phyloP scores from a whole-genome alignment of 1,140 invertebrate species.

The Wasmannia auropunctata region DNA sequence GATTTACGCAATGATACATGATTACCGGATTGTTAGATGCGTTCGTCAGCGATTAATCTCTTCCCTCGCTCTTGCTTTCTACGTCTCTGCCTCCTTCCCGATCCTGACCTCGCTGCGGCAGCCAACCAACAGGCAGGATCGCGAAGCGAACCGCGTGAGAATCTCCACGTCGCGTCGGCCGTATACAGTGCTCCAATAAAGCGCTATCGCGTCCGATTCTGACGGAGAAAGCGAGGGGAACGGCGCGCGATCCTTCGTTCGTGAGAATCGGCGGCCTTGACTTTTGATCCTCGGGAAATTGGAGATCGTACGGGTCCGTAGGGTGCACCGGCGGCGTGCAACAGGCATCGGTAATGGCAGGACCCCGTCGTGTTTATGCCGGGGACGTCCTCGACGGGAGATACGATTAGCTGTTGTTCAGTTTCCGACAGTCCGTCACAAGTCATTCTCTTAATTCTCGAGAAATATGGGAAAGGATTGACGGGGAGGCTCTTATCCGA shows the following conservation, averaged over 20 bases:
- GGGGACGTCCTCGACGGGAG: background rate
- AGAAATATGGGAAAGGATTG: background rate
- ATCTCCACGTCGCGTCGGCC: background rate
- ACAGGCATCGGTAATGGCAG: conserved; percentile 36
- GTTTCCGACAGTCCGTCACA: background rate
- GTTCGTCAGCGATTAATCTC: conserved; percentile 44
- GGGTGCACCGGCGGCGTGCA: conserved; percentile 30
- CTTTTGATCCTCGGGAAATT: conserved; percentile 55
- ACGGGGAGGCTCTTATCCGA: background rate
- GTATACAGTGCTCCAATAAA: conserved; percentile 2
- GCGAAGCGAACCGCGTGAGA: conserved; percentile 48
- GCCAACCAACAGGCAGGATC: background rate
- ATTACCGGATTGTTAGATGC: conserved; percentile 43
- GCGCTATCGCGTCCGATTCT: conserved; percentile 18
- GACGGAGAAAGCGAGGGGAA: background rate
- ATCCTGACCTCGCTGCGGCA: background rate
- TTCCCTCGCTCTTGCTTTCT: background rate
- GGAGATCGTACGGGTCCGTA: conserved; percentile 29
- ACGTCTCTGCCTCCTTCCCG: background rate
- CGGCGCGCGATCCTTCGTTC: conserved; percentile 15
- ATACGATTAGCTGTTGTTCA: background rate
- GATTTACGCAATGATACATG: conserved; percentile 41
- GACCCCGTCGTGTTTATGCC: background rate
- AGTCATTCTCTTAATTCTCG: background rate
- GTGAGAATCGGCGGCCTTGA: conserved; percentile 59